Percentiles rank a stretch among this genome's conserved stretches.
phyloP scores from a whole-genome alignment of 2,797 vertebrate genomes.

The Anguilla marmorata region DNA sequence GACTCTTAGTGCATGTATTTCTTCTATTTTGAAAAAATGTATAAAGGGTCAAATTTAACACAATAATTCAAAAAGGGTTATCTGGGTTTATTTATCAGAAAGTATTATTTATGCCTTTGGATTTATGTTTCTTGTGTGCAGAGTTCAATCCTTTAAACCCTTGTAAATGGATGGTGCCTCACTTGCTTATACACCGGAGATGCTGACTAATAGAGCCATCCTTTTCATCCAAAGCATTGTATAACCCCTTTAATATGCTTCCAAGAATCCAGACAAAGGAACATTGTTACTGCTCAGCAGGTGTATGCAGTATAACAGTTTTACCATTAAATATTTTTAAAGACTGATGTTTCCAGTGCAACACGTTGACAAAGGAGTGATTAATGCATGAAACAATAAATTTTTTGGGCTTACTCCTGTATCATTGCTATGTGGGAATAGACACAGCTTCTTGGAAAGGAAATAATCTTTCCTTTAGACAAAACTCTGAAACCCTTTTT shows the following conservation, averaged over 20 bases:
- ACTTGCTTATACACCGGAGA: background rate
- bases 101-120: background rate
- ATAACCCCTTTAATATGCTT: background rate
- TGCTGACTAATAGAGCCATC: background rate
- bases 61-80: background rate
- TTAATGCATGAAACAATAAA: background rate
- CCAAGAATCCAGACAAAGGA: constrained; percentile 13
- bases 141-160: background rate
- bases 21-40: no score
- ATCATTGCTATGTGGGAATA: no score
- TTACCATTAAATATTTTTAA: constrained; percentile 13
- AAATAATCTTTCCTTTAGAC: no score
- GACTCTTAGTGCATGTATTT: no score
- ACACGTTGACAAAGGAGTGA: background rate
- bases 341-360: background rate
- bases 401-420: no score
- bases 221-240: background rate
- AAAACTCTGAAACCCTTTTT: no score
- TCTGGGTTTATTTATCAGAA: background rate
- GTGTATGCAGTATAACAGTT: background rate
- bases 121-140: background rate
- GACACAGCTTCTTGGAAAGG: no score
- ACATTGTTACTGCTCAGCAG: background rate
- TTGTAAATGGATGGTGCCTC: background rate
- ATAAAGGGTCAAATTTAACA: no score